Conservation (phyloP, 2,888 invertebrate genomes). For the Macaria notata region DNA sequence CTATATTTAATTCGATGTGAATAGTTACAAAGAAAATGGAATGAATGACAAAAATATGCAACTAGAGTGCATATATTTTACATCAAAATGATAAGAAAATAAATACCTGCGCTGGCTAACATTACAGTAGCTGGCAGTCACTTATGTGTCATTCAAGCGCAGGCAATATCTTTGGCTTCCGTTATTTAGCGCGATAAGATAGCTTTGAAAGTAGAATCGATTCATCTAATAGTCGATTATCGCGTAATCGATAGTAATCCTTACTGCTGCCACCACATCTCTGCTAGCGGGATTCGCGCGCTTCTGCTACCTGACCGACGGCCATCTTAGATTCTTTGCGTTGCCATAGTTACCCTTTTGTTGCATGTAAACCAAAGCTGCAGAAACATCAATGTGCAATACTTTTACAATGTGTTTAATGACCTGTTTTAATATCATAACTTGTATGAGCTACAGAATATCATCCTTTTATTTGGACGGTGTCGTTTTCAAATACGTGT, state of each 20-base stretch:
- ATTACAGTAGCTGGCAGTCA: constrained; percentile 7
- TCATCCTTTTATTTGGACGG: constrained; percentile 9
- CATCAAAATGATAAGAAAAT: too few species aligned
- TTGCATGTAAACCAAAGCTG: constrained; percentile 38
- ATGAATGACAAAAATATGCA: too few species aligned
- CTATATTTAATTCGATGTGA: too few species aligned
- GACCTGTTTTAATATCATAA: constrained; percentile 24
- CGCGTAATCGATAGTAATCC: constrained; percentile 25
- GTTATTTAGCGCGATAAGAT: constrained; percentile 23
- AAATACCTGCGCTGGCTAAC: background rate
- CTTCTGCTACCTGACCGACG: constrained; percentile 53
- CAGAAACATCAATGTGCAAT: too few species aligned
- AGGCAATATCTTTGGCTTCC: constrained; percentile 18
- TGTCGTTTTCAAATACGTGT: constrained; percentile 17
- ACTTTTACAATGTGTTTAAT: too few species aligned
- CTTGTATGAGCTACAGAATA: constrained; percentile 20
- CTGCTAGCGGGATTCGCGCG: constrained; percentile 27
- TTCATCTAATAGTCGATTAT: constrained; percentile 26
- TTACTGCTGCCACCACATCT: constrained; percentile 27
- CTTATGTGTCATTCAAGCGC: constrained; percentile 11
- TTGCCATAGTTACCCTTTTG: constrained; percentile 63
- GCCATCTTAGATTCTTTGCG: constrained; percentile 70
- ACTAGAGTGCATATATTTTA: too few species aligned
- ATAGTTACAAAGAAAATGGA: too few species aligned
- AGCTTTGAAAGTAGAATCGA: constrained; percentile 22